Percentiles rank a stretch among this genome's conserved stretches.
Conservation (phyloP, 2,888 invertebrate genomes). For the Ganaspis brasiliensis region DNA sequence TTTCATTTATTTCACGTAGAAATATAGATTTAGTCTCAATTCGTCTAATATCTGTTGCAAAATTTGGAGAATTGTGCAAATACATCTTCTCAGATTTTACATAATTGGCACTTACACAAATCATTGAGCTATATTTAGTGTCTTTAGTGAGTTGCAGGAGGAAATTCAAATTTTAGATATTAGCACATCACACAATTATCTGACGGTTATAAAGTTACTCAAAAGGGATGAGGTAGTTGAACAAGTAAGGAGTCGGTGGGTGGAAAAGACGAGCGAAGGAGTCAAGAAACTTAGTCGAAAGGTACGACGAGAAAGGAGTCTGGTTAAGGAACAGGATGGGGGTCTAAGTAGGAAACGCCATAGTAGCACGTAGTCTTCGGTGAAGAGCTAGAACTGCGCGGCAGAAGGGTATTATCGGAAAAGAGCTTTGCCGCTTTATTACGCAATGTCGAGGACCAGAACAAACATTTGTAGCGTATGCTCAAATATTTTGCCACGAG, state of each 20-base stretch:
- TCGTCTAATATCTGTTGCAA: too few relatives aligned
- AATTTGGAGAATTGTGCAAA: background rate
- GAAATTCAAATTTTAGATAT: slow-evolving; percentile 29
- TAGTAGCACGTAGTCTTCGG: background rate
- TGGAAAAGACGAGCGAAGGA: slow-evolving; percentile 12
- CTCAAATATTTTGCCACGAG: slow-evolving; percentile 70
- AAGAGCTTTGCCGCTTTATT: slow-evolving; percentile 72
- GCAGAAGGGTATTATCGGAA: slow-evolving; percentile 69
- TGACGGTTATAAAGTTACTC: slow-evolving; percentile 1
- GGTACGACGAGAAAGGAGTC: background rate
- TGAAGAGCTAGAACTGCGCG: slow-evolving; percentile 49
- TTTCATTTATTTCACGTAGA: too few relatives aligned
- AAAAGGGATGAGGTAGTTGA: background rate
- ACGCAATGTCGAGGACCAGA: slow-evolving; percentile 64
- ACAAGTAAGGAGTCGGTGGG: background rate
- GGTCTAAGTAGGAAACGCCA: background rate
- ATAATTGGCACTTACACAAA: background rate
- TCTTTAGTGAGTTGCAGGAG: background rate
- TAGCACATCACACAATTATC: slow-evolving; percentile 35
- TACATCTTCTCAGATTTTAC: background rate
- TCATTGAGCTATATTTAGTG: slow-evolving; percentile 8
- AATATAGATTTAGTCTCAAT: too few relatives aligned
- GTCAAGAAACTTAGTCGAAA: slow-evolving; percentile 30
- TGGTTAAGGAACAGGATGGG: background rate
- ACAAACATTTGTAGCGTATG: slow-evolving; percentile 69